These are phyloP conservation scores for Tenebrio molitor DNA, from an alignment of 1,140 invertebrate species.

Conservation along the genomic window DNA sequence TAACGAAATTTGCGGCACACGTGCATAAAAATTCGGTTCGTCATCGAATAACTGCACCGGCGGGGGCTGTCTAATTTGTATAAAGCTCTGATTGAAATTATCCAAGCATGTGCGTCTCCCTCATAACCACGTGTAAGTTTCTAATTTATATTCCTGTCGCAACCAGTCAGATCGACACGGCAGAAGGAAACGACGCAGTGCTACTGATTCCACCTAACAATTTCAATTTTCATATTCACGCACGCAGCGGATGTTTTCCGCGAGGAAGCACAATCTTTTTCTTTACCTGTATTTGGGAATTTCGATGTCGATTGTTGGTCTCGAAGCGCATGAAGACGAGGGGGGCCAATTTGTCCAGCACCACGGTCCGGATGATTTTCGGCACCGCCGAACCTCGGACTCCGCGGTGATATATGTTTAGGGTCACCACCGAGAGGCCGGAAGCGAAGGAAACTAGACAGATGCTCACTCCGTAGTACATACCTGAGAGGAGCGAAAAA, in stretches of 20 bases:
- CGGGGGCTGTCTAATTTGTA: neutral
- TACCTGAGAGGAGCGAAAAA: constrained; percentile 71
- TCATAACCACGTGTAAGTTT: constrained; percentile 24
- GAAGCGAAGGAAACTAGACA: constrained; percentile 92
- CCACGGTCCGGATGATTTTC: constrained; percentile 75
- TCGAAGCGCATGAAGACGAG: constrained; percentile 77
- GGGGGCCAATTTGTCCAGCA: constrained; percentile 75
- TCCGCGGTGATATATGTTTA: constrained; percentile 89
- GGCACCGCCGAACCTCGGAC: constrained; percentile 84
- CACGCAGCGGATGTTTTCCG: neutral
- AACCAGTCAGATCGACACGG: neutral
- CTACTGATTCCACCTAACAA: neutral
- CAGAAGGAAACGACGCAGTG: constrained; percentile 7
- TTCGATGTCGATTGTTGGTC: constrained; percentile 53
- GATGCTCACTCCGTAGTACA: constrained; percentile 94
- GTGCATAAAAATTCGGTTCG: neutral
- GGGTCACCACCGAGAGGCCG: constrained; percentile 85
- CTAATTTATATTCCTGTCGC: constrained; percentile 27
- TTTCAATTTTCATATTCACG: constrained; percentile 26
- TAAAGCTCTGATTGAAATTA: constrained; percentile 4
- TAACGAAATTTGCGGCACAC: neutral
- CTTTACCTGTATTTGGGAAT: constrained; percentile 59
- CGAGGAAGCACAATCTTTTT: neutral
- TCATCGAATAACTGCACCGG: no score
- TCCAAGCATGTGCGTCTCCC: neutral